Conservation (phyloP, 1,140 invertebrate species). For the Macrocentrus cingulum region DNA sequence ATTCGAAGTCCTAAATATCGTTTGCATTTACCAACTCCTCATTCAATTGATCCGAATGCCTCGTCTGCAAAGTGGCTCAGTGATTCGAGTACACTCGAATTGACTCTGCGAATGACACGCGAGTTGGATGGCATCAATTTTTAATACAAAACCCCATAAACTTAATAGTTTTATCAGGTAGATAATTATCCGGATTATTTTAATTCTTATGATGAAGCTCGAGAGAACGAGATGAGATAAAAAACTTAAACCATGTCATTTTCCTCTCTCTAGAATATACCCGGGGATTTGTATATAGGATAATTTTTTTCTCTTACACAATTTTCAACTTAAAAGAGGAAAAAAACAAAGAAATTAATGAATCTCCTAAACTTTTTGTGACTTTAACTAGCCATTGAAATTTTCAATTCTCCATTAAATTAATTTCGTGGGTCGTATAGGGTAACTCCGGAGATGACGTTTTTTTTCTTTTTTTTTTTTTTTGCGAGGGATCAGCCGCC, state of each 20-base stretch:
- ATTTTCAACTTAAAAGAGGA: too few relatives aligned
- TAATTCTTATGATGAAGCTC: too few relatives aligned
- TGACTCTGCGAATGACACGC: slow-evolving; percentile 71
- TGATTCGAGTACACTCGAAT: slow-evolving; percentile 66
- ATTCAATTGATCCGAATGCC: slow-evolving; percentile 75
- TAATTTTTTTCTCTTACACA: too few relatives aligned
- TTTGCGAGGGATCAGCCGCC: neutral
- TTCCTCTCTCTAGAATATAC: too few relatives aligned
- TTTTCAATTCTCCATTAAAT: slow-evolving; percentile 20
- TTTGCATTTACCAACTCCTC: slow-evolving; percentile 74
- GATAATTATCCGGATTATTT: too few relatives aligned
- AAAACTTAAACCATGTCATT: too few relatives aligned
- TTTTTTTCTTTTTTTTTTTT: slow-evolving; percentile 10
- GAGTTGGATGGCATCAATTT: slow-evolving; percentile 85
- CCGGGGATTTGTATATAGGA: too few relatives aligned
- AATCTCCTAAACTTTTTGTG: neutral
- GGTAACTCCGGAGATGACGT: slow-evolving; percentile 4
- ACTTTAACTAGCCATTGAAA: slow-evolving; percentile 5
- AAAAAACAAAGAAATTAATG: neutral
- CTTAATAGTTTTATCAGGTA: neutral
- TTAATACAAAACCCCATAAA: slow-evolving; percentile 56
- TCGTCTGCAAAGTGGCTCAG: slow-evolving; percentile 78
- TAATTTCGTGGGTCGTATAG: slow-evolving; percentile 5
- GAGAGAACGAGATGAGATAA: too few relatives aligned
- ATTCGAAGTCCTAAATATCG: slow-evolving; percentile 66